Percentiles rank a stretch among this genome's conserved stretches.
Evolutionary conservation across 2,888 invertebrate genomes (phyloP).

Genomic region (Metacarcinus magister): DNA sequence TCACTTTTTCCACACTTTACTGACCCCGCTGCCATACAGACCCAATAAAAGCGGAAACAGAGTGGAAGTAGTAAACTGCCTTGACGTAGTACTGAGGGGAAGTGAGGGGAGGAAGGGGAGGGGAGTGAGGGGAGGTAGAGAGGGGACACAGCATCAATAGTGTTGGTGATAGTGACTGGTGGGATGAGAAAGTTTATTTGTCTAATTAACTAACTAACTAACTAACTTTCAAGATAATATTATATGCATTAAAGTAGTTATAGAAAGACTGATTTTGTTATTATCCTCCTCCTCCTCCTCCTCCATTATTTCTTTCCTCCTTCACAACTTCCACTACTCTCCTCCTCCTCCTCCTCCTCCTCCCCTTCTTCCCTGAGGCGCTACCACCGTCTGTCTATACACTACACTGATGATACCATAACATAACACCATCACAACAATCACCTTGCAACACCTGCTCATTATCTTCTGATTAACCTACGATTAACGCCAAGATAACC

Average conservation of each 20-base stretch:
- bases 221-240: background rate
- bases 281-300: background rate
- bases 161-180: background rate
- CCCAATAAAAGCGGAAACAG: conserved; percentile 16
- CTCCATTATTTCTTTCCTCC: background rate
- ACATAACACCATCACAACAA: background rate
- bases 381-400: background rate
- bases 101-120: background rate
- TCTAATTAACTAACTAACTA: background rate
- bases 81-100: background rate
- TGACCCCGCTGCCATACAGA: conserved; percentile 26
- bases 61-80: background rate
- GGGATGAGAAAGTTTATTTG: background rate
- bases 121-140: background rate
- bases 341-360: background rate
- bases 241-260: background rate
- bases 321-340: too few relatives aligned
- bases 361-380: background rate
- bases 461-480: conserved; percentile 5
- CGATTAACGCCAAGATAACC: background rate
- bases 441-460: background rate
- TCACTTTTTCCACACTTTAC: conserved; percentile 8
- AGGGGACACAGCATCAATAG: background rate
- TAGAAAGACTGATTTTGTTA: background rate
- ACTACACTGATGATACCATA: background rate